These are phyloP conservation scores for Tridacna crocea DNA, from an alignment of 2,888 invertebrate genomes.

Conservation along the genomic window DNA sequence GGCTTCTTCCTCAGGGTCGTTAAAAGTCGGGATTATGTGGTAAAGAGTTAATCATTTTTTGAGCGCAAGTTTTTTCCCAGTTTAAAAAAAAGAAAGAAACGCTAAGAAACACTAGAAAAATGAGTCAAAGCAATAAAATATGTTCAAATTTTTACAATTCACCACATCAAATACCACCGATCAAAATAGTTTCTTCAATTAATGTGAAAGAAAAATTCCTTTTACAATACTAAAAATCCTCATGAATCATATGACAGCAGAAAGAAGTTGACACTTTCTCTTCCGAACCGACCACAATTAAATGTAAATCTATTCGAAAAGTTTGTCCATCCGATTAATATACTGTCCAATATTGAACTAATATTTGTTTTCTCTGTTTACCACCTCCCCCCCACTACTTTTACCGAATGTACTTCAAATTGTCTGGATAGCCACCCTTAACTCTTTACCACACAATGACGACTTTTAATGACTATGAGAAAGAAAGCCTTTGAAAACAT, in stretches of 20 bases:
- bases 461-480: neutral
- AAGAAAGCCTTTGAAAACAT: neutral
- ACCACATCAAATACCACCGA: neutral
- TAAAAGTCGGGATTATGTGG: no score
- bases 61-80: no score
- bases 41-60: no score
- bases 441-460: neutral
- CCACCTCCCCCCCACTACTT: constrained; percentile 15
- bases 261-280: constrained; percentile 2
- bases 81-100: neutral
- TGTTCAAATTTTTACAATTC: neutral
- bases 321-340: constrained; percentile 29
- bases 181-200: neutral
- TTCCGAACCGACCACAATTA: constrained; percentile 1
- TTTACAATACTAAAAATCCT: neutral
- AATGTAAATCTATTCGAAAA: constrained; percentile 22
- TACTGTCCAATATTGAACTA: constrained; percentile 24
- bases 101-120: neutral
- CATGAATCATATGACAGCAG: neutral
- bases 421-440: neutral
- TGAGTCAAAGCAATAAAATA: neutral
- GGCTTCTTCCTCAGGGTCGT: no score
- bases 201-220: neutral
- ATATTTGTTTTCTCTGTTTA: constrained; percentile 22
- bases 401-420: neutral